A percentile compares a stretch with the other conserved stretches of the same genome.
Conservation (phyloP, 2,113 vertebrate genomes). For the Austrofundulus limnaeus region DNA sequence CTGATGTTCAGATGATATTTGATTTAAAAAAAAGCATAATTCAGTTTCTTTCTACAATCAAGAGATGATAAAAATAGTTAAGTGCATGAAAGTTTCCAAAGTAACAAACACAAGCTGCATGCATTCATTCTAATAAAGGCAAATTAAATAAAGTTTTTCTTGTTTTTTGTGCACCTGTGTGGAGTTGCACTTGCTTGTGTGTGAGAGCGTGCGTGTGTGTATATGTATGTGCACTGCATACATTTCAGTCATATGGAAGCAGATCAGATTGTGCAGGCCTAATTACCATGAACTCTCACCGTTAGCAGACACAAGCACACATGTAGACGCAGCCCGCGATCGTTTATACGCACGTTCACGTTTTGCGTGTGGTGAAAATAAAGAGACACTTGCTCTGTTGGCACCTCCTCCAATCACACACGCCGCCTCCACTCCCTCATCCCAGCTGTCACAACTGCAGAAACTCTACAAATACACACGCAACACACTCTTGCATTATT, state of each 20-base stretch:
- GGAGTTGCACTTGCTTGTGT: too few species aligned
- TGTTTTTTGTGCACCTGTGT: not conserved
- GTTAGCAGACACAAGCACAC: slow-evolving; percentile 59
- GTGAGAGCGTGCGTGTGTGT: not conserved
- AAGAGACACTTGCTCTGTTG: slow-evolving; percentile 79
- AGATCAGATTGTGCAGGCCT: slow-evolving; percentile 20
- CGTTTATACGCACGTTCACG: slow-evolving; percentile 47
- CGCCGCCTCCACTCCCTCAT: slow-evolving; percentile 78
- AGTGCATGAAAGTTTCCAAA: too few species aligned
- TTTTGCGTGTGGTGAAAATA: slow-evolving; percentile 73
- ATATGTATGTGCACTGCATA: not conserved
- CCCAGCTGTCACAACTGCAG: slow-evolving; percentile 81
- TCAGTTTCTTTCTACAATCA: too few species aligned
- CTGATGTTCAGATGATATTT: too few species aligned
- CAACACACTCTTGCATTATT: slow-evolving; percentile 65
- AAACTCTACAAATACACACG: slow-evolving; percentile 72
- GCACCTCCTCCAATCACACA: slow-evolving; percentile 78
- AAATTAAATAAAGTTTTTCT: not conserved
- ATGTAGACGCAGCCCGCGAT: slow-evolving; percentile 52
- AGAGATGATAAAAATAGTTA: too few species aligned
- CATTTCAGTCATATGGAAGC: slow-evolving; percentile 25
- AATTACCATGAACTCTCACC: slow-evolving; percentile 14
- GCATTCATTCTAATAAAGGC: not conserved
- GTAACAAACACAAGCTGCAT: not conserved
- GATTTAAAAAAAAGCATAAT: too few species aligned